Base-by-base conservation (phyloP, 2,797 vertebrate genomes). In the Mycteria americana region DNA sequence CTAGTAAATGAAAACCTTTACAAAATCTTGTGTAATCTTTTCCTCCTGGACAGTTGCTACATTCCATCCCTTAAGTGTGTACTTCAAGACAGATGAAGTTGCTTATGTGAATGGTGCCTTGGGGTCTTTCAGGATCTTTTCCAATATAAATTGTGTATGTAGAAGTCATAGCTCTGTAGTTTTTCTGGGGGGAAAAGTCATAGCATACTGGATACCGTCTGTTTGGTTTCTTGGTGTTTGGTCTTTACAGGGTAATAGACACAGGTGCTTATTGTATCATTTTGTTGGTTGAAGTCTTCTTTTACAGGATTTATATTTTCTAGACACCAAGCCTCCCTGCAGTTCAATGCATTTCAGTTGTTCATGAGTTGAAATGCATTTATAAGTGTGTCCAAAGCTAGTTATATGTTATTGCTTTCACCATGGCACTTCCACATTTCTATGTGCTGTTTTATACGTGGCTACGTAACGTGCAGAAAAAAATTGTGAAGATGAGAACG, bases 61-160 rank as follows among this genome's bases (percentile, higher is more conserved):
- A 67, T 95, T 95, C 80, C 63, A 43, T 82, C 74, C 77, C 0
- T 0, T 79, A 92, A 93, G 88, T 74, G 88, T 74, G 50, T 64
- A 82, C 75, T 89, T 85, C 77, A 92, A 41, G 84, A 73, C 16
- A 82, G 80, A 93, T 93, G 85, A 92, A 87, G 41, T 75, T 94
- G 77, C 89, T 84, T 88, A 82, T 50, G 15, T 82, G 56, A 87
- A 19, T 25, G 62, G 53, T 93, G 91, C 91, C 69, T 72, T 78
- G 79, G 62, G 74, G 45, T 91, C 78, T 94, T 94, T 35, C 73
- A 91, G 89, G 62, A 93, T 89, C 85, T 95, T 89, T 68, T 96
- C 72, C 82, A 84, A 25, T 62, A 50, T 92, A 85, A 95, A 93
- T 43, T 93, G 80, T 67, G 28, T 90, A 83, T 35, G 18, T 31